Base-by-base conservation (phyloP, 1,140 invertebrate species). In the Pinna nobilis region DNA sequence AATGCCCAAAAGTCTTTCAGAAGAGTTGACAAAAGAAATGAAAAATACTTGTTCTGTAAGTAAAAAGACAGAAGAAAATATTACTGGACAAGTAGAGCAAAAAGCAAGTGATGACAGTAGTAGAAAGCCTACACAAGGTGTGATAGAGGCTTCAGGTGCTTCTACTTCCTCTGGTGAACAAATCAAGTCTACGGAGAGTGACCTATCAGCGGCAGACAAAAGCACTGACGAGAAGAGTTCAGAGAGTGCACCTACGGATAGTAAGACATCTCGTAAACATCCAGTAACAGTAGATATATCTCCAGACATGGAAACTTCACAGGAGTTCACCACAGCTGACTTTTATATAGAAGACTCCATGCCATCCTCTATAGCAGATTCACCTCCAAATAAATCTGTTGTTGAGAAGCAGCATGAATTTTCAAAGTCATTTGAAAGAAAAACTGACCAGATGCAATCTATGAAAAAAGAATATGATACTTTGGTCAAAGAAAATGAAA, bases 281-380 rank as follows among this genome's bases (percentile, higher is more conserved):
- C 30, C 32, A 15, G 67, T 30, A 2, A 41, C 70, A 0, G 50
- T 74, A 5, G 77, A 78, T 47, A 79, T 75, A 1, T 84, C 84
- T 2, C 83, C 80, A 23, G 83, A 86, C 55, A 79, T 83, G 37
- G 83, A 81, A 61, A 82, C 79, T 3, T 85, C 82, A 9, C 81
- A 85, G 61, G 94, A 95, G 88, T 95, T 95, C 88, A 90, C 93
- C 81, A 93, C 92, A 81, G 93, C 94, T 64, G 94, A 95, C 81
- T 95, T 93, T 92, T 96, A 95, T 91, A 94, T 95, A 89, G 94
- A 95, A 84, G 95, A 95, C 87, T 95, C 94, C 41, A 87, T 90
- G 88, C 89, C 89, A 30, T 89, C 89, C 18, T 89, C 88, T 20
- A 89, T 88, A 44, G 84, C 87, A 1, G 89, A 89, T 49, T 82